Evolutionary conservation across 2,888 invertebrate species (phyloP), one percentile per base, ranked within the genome.

Genomic region (Drosophila pseudotalamancana): DNA sequence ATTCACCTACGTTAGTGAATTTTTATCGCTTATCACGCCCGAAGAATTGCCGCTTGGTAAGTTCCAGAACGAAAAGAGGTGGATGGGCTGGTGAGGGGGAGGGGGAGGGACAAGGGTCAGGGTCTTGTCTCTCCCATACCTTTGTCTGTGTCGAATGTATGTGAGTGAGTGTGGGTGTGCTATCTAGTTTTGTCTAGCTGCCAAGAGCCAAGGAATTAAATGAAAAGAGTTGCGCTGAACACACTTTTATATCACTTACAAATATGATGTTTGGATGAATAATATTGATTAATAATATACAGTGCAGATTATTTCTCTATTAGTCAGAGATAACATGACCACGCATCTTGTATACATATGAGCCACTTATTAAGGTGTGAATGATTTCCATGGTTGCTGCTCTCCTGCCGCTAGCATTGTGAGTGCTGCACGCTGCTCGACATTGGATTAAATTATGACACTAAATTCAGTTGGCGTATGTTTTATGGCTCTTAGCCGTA

Each of bases 21-120:
- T 91, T 87, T 87, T 91, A 87, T 90, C 91, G 70, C 88, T 90
- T 78, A 91, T 92, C 78, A 91, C 91, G 74, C 92, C 91, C 72
- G 86, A 91, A 72, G 92, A 92, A 86, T 81, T 91, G 84, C 91
- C 92, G 67, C 81, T 91, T 63, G 90, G 91, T 91, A 84, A 89
- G 90, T 87, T 54, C 42, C 50, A 19, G 19, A 2, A 8, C 25
- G 6, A 25, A 25, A n/a, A n/a, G n/a, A n/a, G n/a, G n/a, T n/a
- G n/a, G n/a, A n/a, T n/a, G n/a, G n/a, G n/a, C n/a, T n/a, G n/a
- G n/a, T n/a, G n/a, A n/a, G n/a, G n/a, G n/a, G n/a, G n/a, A n/a
- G n/a, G n/a, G n/a, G 29, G 1, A 16, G 21, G 31, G 31, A 3
- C 31, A 55, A 45, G 60, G 60, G 43, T 59, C 72, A 72, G 34